Evolutionary conservation across 2,113 vertebrate species (phyloP), one percentile per base, ranked within the genome.

Genomic region (Corythoichthys intestinalis): DNA sequence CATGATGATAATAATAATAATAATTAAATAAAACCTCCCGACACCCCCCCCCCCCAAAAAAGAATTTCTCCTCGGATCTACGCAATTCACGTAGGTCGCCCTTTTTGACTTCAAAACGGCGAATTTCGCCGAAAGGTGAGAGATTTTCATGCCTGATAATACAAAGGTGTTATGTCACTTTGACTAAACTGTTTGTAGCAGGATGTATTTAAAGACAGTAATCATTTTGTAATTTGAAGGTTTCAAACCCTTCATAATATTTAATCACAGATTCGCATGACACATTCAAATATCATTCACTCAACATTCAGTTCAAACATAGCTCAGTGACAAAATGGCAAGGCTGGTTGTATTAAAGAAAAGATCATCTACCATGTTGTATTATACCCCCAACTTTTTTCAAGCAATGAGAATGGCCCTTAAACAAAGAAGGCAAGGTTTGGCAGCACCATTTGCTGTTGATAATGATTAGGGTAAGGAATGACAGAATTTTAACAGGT

Each of bases 271-370:
- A n/a, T 58, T 60, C 13, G 20, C 34, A 82, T 46, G 6, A 63
- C 65, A 83, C 80, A 84, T 84, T 86, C 77, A 81, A 65, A 74
- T 46, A 49, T 47, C 71, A 78, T 73, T 78, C 54, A 60, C 66
- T 73, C 73, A 70, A 63, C 49, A 63, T 47, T 66, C 41, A 58
- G 20, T 37, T 79, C 54, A 71, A 65, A 77, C 65, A 58, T 4
- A 56, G 74, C 53, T 47, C 69, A 37, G 34, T 61, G 64, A 63
- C 59, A 65, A 77, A 72, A 67, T 56, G 47, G 20, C 50, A 35
- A 57, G 66, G 20, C 48, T 62, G 59, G 67, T 35, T 79, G 56
- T 78, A 65, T 67, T 78, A 72, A 76, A 76, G 70, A 73, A n/a
- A 41, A 76, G 62, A 50, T 0, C 80, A 57, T 69, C 67, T 39